A percentile compares a stretch with the other conserved stretches of the same genome.
phyloP scores from a whole-genome alignment of 2,888 invertebrate genomes.

The Polydrusus pterygomalis region DNA sequence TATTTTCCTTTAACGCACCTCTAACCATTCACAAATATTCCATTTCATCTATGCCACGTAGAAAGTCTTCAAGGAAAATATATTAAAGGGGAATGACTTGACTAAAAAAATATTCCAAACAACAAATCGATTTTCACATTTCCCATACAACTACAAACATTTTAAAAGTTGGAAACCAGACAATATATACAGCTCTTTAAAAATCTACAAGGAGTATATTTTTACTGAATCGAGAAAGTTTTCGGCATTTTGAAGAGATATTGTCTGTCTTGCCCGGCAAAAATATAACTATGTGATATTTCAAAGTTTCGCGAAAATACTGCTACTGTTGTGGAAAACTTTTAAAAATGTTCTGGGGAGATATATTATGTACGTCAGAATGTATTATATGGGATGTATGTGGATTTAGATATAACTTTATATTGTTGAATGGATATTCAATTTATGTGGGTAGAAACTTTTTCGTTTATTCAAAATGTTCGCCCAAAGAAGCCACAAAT shows the following conservation, averaged over 20 bases:
- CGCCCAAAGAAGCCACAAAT: too few relatives aligned
- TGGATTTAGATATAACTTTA: conserved; percentile 34
- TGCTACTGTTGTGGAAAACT: conserved; percentile 34
- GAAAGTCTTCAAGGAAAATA: conserved; percentile 2
- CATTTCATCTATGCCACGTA: conserved; percentile 4
- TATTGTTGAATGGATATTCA: conserved; percentile 26
- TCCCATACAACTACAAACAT: conserved; percentile 14
- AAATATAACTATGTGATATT: conserved; percentile 51
- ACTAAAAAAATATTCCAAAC: conserved; percentile 20
- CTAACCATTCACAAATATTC: not conserved
- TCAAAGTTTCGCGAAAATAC: conserved; percentile 44
- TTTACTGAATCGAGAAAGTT: conserved; percentile 39
- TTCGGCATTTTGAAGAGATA: conserved; percentile 46
- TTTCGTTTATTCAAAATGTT: not conserved
- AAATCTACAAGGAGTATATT: conserved; percentile 46
- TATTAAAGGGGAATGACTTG: conserved; percentile 29
- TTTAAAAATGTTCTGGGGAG: conserved; percentile 42
- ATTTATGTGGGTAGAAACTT: conserved; percentile 6
- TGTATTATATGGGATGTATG: conserved; percentile 35
- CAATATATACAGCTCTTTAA: conserved; percentile 40
- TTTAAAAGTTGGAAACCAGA: conserved; percentile 32
- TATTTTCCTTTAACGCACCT: too few relatives aligned
- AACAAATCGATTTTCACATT: conserved; percentile 29
- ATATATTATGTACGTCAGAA: conserved; percentile 42
- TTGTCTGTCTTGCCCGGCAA: conserved; percentile 46